Evolutionary conservation across 2,113 vertebrate species (phyloP).

Genomic region (Reinhardtius hippoglossoides): DNA sequence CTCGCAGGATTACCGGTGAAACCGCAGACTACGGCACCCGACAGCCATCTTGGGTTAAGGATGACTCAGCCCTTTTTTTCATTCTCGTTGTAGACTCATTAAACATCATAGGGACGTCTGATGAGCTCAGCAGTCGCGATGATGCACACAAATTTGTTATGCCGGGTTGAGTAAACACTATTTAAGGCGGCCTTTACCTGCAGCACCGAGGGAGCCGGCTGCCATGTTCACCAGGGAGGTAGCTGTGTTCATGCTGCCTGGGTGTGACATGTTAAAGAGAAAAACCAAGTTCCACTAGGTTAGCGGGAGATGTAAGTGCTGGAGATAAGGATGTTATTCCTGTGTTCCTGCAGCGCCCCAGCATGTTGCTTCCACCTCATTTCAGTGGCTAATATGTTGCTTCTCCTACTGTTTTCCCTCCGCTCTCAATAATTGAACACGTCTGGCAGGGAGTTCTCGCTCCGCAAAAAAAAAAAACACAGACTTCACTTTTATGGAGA

Average conservation of each 20-base stretch:
- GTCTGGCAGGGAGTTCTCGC: slow-evolving; percentile 46
- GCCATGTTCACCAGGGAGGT: neutral
- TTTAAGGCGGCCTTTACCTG: slow-evolving; percentile 14
- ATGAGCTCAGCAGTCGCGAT: slow-evolving; percentile 34
- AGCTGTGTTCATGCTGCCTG: slow-evolving; percentile 6
- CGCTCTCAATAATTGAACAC: slow-evolving; percentile 72
- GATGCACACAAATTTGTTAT: slow-evolving; percentile 45
- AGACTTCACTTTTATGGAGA: slow-evolving; percentile 75
- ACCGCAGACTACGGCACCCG: slow-evolving; percentile 25
- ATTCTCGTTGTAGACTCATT: slow-evolving; percentile 49
- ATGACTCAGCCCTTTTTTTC: slow-evolving; percentile 63
- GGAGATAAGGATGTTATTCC: slow-evolving; percentile 42
- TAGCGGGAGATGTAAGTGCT: slow-evolving; percentile 22
- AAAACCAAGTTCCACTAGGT: slow-evolving; percentile 44
- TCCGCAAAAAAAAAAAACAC: slow-evolving; percentile 59
- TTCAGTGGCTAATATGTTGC: slow-evolving; percentile 51
- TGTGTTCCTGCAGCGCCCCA: slow-evolving; percentile 22
- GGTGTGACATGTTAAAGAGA: slow-evolving; percentile 32
- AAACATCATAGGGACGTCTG: slow-evolving; percentile 48
- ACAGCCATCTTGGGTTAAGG: slow-evolving; percentile 52
- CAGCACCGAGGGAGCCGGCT: neutral
- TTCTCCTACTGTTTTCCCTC: slow-evolving; percentile 30
- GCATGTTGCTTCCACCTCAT: slow-evolving; percentile 55
- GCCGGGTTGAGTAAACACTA: slow-evolving; percentile 37
- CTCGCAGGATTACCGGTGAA: slow-evolving; percentile 54